Conservation (phyloP, 2,113 vertebrate species). For the Macrotis lagotis region DNA sequence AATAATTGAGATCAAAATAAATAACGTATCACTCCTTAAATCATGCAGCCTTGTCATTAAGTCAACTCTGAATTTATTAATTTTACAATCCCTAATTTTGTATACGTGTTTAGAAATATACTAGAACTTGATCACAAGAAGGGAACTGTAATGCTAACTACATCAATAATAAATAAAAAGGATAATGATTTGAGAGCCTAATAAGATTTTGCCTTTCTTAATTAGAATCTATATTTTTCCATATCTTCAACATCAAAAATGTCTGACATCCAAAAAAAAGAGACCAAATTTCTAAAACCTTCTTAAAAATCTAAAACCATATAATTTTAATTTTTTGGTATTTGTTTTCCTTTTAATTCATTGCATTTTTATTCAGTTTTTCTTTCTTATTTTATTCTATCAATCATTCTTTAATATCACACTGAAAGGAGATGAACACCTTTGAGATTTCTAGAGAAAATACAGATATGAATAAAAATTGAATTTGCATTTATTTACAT, state of each 20-base stretch:
- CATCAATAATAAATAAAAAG: not conserved
- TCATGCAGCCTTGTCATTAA: not conserved
- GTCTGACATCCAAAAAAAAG: not conserved
- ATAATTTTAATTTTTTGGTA: not conserved
- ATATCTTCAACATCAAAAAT: not conserved
- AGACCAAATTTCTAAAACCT: not conserved
- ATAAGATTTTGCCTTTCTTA: not conserved
- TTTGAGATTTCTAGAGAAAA: not conserved
- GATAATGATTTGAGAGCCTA: not conserved
- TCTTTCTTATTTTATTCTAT: not conserved
- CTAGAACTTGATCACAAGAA: not conserved
- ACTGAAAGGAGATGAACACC: not conserved
- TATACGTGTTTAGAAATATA: not conserved
- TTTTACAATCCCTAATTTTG: not conserved
- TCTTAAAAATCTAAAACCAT: not conserved
- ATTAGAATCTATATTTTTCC: not conserved
- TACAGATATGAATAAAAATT: constrained; percentile 12
- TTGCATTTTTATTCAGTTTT: not conserved
- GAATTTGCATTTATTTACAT: not conserved
- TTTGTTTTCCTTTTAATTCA: not conserved
- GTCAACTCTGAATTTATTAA: not conserved
- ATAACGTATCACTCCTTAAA: not conserved
- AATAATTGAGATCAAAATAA: not conserved
- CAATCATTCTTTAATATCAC: not conserved
- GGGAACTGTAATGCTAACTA: not conserved